Conservation (phyloP, 2,797 vertebrate species). For the Acipenser transmontanus region DNA sequence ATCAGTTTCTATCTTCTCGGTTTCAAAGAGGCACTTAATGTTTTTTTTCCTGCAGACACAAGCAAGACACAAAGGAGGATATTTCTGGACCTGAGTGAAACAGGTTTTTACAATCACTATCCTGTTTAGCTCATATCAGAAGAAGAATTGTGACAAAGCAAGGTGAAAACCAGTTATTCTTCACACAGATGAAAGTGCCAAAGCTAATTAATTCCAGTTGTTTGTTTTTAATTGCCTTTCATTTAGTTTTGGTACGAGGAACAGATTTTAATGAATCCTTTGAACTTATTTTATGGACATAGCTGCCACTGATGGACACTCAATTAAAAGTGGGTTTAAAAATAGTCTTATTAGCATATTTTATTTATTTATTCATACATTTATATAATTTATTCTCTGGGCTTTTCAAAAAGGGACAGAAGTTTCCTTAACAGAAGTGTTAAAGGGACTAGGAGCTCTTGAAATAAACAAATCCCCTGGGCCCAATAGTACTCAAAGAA, state of each 20-base stretch:
- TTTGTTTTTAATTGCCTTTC: neutral
- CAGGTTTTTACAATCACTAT: constrained; percentile 2
- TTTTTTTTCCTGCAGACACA: constrained; percentile 8
- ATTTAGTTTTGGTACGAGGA: neutral
- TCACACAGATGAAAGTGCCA: neutral
- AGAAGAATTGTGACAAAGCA: constrained; percentile 2
- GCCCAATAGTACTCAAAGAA: too few species aligned
- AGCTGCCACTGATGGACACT: too few species aligned
- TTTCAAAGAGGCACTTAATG: constrained; percentile 12
- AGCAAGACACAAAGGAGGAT: neutral
- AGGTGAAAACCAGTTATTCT: neutral
- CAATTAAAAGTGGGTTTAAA: too few species aligned
- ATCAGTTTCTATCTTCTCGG: neutral
- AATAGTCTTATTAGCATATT: too few species aligned
- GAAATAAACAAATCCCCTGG: too few species aligned
- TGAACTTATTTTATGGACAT: too few species aligned
- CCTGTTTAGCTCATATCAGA: constrained; percentile 7
- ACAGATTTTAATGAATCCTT: neutral
- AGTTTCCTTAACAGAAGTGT: too few species aligned
- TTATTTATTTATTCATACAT: too few species aligned
- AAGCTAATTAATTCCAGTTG: neutral
- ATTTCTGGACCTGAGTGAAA: neutral
- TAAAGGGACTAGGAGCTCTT: too few species aligned
- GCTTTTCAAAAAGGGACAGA: too few species aligned
- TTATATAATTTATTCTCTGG: too few species aligned